phyloP scores from a whole-genome alignment of 1,140 invertebrate species.

The Condylostylus longicornis region DNA sequence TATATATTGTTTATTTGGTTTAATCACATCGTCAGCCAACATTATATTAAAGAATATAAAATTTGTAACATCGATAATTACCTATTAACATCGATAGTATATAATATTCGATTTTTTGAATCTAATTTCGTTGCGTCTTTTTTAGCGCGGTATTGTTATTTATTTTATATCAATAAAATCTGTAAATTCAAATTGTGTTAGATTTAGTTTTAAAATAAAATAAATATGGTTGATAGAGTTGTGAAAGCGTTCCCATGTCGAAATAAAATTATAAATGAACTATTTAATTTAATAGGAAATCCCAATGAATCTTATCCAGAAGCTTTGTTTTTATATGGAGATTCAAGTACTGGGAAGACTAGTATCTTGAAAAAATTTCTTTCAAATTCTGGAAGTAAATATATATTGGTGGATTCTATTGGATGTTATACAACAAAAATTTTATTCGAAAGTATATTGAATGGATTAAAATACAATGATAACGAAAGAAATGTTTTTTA shows the following conservation, averaged over 20 bases:
- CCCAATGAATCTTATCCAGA: constrained; percentile 42
- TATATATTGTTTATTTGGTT: too few species aligned
- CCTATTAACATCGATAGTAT: too few species aligned
- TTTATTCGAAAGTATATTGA: constrained; percentile 59
- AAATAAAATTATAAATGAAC: constrained; percentile 38
- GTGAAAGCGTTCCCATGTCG: constrained; percentile 42
- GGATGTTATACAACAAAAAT: constrained; percentile 64
- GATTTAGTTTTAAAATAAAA: too few species aligned
- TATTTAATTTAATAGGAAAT: constrained; percentile 43
- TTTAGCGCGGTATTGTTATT: too few species aligned
- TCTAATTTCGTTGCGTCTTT: too few species aligned
- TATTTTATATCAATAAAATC: too few species aligned
- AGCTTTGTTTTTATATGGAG: constrained; percentile 60
- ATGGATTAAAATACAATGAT: constrained; percentile 33
- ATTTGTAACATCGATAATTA: too few species aligned
- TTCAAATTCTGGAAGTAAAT: constrained; percentile 40
- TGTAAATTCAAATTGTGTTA: too few species aligned
- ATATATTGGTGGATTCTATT: constrained; percentile 60
- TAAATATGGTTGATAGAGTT: too few species aligned
- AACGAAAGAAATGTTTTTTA: constrained; percentile 10
- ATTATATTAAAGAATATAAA: too few species aligned
- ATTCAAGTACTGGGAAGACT: constrained; percentile 66
- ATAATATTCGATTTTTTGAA: too few species aligned
- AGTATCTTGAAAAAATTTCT: constrained; percentile 46
- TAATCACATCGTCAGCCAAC: too few species aligned